phyloP scores from a whole-genome alignment of 2,113 vertebrate genomes.

The Megaptera novaeangliae region DNA sequence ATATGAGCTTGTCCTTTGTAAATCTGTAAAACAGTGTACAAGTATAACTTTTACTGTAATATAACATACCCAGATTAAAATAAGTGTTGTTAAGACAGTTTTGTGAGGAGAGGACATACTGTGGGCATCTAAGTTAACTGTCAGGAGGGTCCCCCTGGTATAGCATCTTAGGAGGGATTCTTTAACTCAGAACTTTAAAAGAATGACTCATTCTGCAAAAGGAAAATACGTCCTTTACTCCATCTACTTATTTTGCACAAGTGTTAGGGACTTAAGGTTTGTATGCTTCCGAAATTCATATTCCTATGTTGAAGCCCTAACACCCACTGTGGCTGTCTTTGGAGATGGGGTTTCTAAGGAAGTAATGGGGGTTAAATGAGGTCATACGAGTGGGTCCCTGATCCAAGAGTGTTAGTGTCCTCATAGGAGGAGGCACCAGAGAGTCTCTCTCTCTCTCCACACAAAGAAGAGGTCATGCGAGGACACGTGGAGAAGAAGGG shows the following conservation, averaged over 20 bases:
- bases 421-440: background rate
- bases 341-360: background rate
- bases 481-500: background rate
- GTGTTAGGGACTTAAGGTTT: background rate
- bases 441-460: background rate
- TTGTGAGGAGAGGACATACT: background rate
- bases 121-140: background rate
- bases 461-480: background rate
- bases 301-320: background rate
- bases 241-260: background rate
- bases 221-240: background rate
- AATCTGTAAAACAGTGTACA: accelerated
- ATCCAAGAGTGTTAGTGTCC: background rate
- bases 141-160: background rate
- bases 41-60: too few species aligned
- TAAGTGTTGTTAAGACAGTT: too few species aligned
- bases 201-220: background rate
- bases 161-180: accelerated
- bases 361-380: background rate
- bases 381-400: background rate
- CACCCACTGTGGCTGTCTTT: background rate
- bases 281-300: background rate
- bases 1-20: accelerated
- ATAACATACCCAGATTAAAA: background rate
- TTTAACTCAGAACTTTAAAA: too few species aligned